phyloP scores from a whole-genome alignment of 2,888 invertebrate species.

The Resseliella maxima region DNA sequence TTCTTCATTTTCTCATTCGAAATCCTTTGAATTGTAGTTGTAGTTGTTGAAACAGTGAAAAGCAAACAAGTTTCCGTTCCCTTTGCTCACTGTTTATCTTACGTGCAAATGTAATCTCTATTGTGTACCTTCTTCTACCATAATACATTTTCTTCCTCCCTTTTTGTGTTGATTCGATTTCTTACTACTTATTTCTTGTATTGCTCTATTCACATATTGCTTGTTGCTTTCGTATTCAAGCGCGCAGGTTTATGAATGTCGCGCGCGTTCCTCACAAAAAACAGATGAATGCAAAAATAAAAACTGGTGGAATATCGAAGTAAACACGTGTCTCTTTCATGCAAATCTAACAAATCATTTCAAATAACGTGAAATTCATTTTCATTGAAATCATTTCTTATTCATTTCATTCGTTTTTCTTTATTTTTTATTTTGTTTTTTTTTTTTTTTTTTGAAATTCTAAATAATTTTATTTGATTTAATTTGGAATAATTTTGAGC shows the following conservation, averaged over 20 bases:
- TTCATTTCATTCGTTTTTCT: too few relatives aligned
- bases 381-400: neutral
- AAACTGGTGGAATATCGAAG: slow-evolving; percentile 17
- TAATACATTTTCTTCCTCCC: neutral
- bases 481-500: neutral
- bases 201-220: neutral
- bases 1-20: neutral
- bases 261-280: neutral
- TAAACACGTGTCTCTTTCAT: slow-evolving; percentile 36
- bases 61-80: slow-evolving; percentile 38
- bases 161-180: neutral
- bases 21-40: neutral
- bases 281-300: slow-evolving; percentile 45
- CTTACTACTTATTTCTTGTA: neutral
- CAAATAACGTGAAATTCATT: neutral
- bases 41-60: slow-evolving; percentile 40
- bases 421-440: neutral
- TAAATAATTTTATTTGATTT: neutral
- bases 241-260: slow-evolving; percentile 1
- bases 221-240: neutral
- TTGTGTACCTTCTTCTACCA: neutral
- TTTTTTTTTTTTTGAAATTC: neutral
- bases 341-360: neutral
- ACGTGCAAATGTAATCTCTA: slow-evolving; percentile 1
- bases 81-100: slow-evolving; percentile 22